These are phyloP conservation scores for Tetraneura akinire DNA, from an alignment of 1,140 invertebrate genomes.

Conservation along the genomic window DNA sequence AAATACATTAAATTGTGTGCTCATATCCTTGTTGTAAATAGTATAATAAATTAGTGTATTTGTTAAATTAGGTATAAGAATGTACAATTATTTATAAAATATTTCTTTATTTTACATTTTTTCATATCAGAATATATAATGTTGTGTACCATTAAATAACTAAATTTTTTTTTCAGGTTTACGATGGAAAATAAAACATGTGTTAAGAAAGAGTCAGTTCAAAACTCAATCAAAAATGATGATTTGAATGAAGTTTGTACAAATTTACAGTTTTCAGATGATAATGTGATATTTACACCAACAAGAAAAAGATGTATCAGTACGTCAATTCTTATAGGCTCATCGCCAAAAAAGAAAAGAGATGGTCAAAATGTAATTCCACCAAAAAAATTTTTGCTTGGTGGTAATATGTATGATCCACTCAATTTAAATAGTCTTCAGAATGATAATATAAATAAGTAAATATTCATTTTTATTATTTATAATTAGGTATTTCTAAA, in stretches of 20 bases:
- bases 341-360: slow-evolving; percentile 41
- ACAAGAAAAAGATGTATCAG: slow-evolving; percentile 30
- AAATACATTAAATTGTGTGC: too few relatives aligned
- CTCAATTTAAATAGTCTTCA: slow-evolving; percentile 90
- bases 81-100: too few relatives aligned
- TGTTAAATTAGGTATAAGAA: too few relatives aligned
- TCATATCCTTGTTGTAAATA: too few relatives aligned
- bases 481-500: neutral
- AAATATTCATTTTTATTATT: neutral
- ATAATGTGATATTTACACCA: neutral
- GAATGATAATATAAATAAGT: slow-evolving; percentile 68
- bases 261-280: slow-evolving; percentile 1
- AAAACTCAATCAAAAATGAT: neutral
- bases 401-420: slow-evolving; percentile 93
- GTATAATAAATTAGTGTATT: too few relatives aligned
- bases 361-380: slow-evolving; percentile 69
- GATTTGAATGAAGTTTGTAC: slow-evolving; percentile 28
- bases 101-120: too few relatives aligned
- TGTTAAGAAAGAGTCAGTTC: neutral
- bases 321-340: neutral
- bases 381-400: slow-evolving; percentile 90
- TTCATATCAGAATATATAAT: too few relatives aligned
- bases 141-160: too few relatives aligned
- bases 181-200: slow-evolving; percentile 25
- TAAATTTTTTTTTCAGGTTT: slow-evolving; percentile 29